These are phyloP conservation scores for Lymantria monacha DNA, from an alignment of 2,888 invertebrate species.

Conservation along the genomic window DNA sequence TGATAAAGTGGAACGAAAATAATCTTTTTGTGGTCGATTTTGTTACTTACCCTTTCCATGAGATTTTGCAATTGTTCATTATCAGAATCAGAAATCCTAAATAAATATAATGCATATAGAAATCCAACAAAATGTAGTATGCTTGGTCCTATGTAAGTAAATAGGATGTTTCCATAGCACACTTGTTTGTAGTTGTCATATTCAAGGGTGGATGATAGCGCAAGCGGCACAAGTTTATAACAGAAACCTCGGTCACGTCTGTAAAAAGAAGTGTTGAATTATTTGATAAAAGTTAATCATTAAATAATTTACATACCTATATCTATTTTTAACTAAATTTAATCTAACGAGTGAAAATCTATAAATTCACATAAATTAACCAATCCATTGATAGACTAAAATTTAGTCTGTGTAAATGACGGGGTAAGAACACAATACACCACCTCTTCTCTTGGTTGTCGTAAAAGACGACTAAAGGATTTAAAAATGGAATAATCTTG, in stretches of 20 bases:
- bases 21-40: neutral
- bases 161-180: constrained; percentile 87
- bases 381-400: too few species aligned
- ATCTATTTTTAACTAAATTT: too few species aligned
- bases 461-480: too few species aligned
- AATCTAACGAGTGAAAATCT: too few species aligned
- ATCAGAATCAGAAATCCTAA: constrained; percentile 89
- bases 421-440: too few species aligned
- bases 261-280: constrained; percentile 17
- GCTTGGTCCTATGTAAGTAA: constrained; percentile 89
- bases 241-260: constrained; percentile 88
- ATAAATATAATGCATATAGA: constrained; percentile 87
- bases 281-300: neutral
- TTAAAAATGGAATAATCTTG: too few species aligned
- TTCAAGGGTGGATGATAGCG: constrained; percentile 64
- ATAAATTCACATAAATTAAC: too few species aligned
- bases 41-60: constrained; percentile 87
- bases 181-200: constrained; percentile 81
- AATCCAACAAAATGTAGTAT: constrained; percentile 88
- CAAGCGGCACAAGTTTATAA: constrained; percentile 78
- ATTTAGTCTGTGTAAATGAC: too few species aligned
- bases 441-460: too few species aligned
- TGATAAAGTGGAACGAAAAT: neutral
- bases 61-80: constrained; percentile 92
- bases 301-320: too few species aligned